These are phyloP conservation scores for Anticlea derivata DNA, from an alignment of 2,888 invertebrate genomes.

Conservation along the genomic window DNA sequence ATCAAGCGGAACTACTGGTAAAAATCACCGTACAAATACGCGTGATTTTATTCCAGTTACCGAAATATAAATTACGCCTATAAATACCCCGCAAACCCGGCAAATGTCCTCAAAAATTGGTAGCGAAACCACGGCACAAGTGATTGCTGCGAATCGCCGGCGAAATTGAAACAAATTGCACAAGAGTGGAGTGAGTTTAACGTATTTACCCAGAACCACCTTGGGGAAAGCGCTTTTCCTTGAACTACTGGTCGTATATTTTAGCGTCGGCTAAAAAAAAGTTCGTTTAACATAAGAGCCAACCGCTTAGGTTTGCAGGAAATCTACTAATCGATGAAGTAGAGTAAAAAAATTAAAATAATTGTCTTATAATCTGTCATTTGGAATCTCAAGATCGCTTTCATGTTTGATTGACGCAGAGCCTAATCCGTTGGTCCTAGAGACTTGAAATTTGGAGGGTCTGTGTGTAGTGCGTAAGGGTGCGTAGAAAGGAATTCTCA, in stretches of 20 bases:
- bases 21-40: too few relatives aligned
- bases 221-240: conserved; percentile 19
- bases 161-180: conserved; percentile 63
- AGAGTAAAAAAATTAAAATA: too few relatives aligned
- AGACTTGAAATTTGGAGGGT: too few relatives aligned
- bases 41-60: background rate
- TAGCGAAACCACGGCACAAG: conserved; percentile 33
- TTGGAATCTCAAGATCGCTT: too few relatives aligned
- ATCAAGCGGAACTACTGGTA: too few relatives aligned
- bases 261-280: background rate
- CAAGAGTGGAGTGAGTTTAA: conserved; percentile 45
- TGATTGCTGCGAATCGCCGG: conserved; percentile 42
- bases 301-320: too few relatives aligned
- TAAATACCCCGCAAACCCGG: conserved; percentile 20
- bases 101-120: conserved; percentile 31
- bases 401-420: too few relatives aligned
- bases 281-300: background rate
- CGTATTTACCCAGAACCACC: conserved; percentile 40
- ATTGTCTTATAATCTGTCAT: too few relatives aligned
- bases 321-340: too few relatives aligned
- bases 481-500: too few relatives aligned
- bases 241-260: conserved; percentile 18
- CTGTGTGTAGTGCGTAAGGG: too few relatives aligned
- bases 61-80: conserved; percentile 1
- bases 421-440: too few relatives aligned